A percentile compares a stretch with the other conserved stretches of the same genome.
phyloP scores from a whole-genome alignment of 2,113 vertebrate species.

The Struthio camelus region DNA sequence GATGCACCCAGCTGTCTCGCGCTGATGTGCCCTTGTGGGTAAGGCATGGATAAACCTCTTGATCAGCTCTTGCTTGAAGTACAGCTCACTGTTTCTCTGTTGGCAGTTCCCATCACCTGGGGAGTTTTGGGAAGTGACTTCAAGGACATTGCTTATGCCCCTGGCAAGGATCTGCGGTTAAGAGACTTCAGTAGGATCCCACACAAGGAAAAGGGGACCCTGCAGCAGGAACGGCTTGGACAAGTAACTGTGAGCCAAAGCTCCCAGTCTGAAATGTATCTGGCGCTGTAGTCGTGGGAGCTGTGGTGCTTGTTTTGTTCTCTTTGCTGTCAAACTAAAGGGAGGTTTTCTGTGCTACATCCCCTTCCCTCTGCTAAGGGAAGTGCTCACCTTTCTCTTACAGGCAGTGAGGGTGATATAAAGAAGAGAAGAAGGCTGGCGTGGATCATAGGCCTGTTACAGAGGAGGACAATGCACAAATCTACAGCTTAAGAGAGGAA shows the following conservation, averaged over 20 bases:
- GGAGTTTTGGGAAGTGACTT: neutral
- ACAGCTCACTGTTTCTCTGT: neutral
- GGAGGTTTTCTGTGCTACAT: neutral
- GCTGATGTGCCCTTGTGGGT: neutral
- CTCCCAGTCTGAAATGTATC: neutral
- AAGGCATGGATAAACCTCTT: neutral
- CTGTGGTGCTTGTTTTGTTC: neutral
- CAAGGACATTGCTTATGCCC: neutral
- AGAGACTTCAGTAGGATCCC: neutral
- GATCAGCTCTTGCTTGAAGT: slow-evolving; percentile 24
- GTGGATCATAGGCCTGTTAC: neutral
- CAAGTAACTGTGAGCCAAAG: neutral
- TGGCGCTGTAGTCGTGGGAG: no score
- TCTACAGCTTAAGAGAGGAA: rapidly evolving
- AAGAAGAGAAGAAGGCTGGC: neutral
- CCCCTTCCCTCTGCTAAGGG: neutral
- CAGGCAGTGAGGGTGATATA: neutral
- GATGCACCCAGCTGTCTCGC: neutral
- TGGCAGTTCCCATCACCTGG: neutral
- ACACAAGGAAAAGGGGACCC: rapidly evolving
- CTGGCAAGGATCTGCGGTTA: neutral
- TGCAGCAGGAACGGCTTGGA: neutral
- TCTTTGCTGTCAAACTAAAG: neutral
- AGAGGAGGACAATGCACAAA: rapidly evolving
- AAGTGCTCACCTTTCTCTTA: neutral